Conservation (phyloP, 2,888 invertebrate genomes). For the Neocrepidodera transversa region DNA sequence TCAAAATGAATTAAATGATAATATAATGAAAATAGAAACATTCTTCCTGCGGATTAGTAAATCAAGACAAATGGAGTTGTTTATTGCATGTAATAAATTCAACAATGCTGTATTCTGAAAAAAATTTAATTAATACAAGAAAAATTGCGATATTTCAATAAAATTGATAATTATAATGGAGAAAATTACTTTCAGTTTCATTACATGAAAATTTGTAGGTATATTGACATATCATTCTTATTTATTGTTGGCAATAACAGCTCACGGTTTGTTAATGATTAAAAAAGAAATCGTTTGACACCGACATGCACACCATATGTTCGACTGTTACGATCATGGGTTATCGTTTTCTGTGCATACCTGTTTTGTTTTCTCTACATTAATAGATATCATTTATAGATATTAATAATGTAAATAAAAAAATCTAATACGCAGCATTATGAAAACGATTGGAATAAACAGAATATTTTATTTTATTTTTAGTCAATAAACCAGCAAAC, state of each 20-base stretch:
- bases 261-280: conserved; percentile 2
- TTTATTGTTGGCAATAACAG: background rate
- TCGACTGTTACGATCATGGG: background rate
- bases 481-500: too few species aligned
- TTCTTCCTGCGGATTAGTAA: too few species aligned
- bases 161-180: background rate
- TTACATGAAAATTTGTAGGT: background rate
- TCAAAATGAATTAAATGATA: too few species aligned
- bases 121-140: too few species aligned
- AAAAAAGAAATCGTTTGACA: conserved; percentile 6
- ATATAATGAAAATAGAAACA: too few species aligned
- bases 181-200: conserved; percentile 13
- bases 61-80: too few species aligned
- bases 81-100: too few species aligned
- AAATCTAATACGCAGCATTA: too few species aligned
- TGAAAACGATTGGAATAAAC: too few species aligned
- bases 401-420: too few species aligned
- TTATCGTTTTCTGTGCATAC: conserved; percentile 2
- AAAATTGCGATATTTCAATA: background rate
- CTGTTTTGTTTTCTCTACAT: background rate
- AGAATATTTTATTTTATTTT: too few species aligned
- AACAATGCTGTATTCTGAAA: too few species aligned
- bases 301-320: conserved; percentile 4
- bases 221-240: background rate
- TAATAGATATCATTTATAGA: background rate